Conservation (phyloP, 2,888 invertebrate genomes). For the Abrostola triplasia region DNA sequence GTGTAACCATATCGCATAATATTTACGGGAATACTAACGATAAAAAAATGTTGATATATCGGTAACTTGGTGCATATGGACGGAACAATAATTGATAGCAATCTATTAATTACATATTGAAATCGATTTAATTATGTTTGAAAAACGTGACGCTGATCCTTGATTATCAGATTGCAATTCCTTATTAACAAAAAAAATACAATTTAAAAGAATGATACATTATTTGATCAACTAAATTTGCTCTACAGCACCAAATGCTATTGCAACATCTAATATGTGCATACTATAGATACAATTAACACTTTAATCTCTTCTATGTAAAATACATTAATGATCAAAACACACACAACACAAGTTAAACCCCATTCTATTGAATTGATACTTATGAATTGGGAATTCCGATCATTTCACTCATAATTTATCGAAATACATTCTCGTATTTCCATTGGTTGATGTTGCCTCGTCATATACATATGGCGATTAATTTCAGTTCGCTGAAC, state of each 20-base stretch:
- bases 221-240: no score
- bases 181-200: no score
- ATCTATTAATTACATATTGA: conserved; percentile 3
- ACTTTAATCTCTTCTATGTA: neutral
- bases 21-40: neutral
- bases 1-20: neutral
- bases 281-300: neutral
- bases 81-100: neutral
- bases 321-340: conserved; percentile 6
- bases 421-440: conserved; percentile 41
- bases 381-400: conserved; percentile 28
- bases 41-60: no score
- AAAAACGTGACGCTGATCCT: conserved; percentile 1
- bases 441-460: conserved; percentile 36
- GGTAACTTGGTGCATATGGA: neutral
- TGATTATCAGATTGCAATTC: neutral
- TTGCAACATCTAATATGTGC: no score
- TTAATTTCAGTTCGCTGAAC: conserved; percentile 60
- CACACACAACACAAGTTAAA: conserved; percentile 7
- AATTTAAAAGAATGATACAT: no score
- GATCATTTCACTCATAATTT: conserved; percentile 12
- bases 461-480: conserved; percentile 44
- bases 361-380: conserved; percentile 1
- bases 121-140: conserved; percentile 11
- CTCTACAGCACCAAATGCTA: no score